Evolutionary conservation across 1,140 invertebrate species (phyloP), one percentile per base, ranked within the genome.

Genomic region (Proctacanthus coquilletti): DNA sequence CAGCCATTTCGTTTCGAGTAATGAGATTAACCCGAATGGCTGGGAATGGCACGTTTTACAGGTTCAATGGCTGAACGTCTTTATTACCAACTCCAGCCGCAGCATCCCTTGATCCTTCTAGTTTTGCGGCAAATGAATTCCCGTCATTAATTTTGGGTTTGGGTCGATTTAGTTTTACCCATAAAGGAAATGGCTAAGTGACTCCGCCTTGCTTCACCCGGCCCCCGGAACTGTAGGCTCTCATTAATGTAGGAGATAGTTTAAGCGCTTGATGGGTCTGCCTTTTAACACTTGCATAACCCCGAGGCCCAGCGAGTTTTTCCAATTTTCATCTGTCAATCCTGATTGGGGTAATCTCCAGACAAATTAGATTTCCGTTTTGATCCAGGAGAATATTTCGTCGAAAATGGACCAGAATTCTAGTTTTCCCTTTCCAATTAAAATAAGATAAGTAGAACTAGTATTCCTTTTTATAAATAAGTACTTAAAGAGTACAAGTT

Each of bases 71-170:
- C 8, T 27, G 23, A 27, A 27, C 23, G 23, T 27, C 23, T 27
- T 27, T 27, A 27, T 27, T 27, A 27, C 23, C n/a, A n/a, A 27
- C 23, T 27, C 23, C 8, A 8, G 23, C 8, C 23, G 23, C 8
- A 13, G 23, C 23, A 27, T 27, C 13, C 23, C 8, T 27, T 27
- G 8, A 13, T 27, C 8, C 8, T 27, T 13, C 23, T 27, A 9
- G 13, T 27, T 13, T 27, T 27, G 8, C 13, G 23, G 23, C 23
- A 27, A 27, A 27, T 27, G 23, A 27, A 27, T 27, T 27, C 13
- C 23, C 23, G 23, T 27, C 23, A 27, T 27, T 27, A 27, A 27
- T 27, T 27, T 27, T 27, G 23, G 23, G 23, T 27, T 27, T 27
- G 23, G 23, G 23, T 27, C 23, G 23, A 27, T 27, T 27, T 27